These are phyloP conservation scores for Lysandra coridon DNA, from an alignment of 2,888 invertebrate genomes.

Conservation along the genomic window DNA sequence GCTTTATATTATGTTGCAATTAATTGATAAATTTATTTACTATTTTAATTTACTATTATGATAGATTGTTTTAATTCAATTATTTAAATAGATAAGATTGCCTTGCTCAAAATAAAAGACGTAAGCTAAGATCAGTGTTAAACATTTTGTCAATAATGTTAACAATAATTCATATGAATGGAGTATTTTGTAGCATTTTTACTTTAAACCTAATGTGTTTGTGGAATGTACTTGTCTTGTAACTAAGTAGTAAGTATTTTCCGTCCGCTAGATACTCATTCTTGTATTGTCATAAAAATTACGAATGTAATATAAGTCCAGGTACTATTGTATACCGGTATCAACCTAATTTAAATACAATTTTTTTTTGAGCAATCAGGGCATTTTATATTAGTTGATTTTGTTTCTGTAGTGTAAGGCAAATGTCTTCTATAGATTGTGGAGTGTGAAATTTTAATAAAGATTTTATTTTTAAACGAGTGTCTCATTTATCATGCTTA, in stretches of 20 bases:
- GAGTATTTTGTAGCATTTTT: slow-evolving; percentile 36
- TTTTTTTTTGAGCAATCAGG: slow-evolving; percentile 51
- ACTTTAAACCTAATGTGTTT: slow-evolving; percentile 10
- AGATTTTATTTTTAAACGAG: slow-evolving; percentile 69
- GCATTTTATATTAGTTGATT: slow-evolving; percentile 54
- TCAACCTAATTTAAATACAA: not conserved
- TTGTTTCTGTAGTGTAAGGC: slow-evolving; percentile 65
- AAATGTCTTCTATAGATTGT: slow-evolving; percentile 61
- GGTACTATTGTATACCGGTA: not conserved
- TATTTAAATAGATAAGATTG: slow-evolving; percentile 35
- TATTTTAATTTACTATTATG: slow-evolving; percentile 8
- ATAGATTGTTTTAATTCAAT: slow-evolving; percentile 8
- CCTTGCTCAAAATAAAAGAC: slow-evolving; percentile 61
- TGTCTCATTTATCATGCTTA: slow-evolving; percentile 36
- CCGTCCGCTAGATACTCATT: not conserved
- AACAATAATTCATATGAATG: slow-evolving; percentile 34
- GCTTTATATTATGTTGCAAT: slow-evolving; percentile 9
- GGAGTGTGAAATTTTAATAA: slow-evolving; percentile 74
- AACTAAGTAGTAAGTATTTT: slow-evolving; percentile 14
- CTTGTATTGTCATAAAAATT: not conserved
- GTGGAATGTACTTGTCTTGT: slow-evolving; percentile 15
- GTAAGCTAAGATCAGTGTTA: slow-evolving; percentile 39
- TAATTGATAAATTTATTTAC: not conserved
- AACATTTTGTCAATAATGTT: slow-evolving; percentile 36
- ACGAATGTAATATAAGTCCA: not conserved